A percentile compares a stretch with the other conserved stretches of the same genome.
Conservation (phyloP, 2,888 invertebrate species). For the Brenthis ino region DNA sequence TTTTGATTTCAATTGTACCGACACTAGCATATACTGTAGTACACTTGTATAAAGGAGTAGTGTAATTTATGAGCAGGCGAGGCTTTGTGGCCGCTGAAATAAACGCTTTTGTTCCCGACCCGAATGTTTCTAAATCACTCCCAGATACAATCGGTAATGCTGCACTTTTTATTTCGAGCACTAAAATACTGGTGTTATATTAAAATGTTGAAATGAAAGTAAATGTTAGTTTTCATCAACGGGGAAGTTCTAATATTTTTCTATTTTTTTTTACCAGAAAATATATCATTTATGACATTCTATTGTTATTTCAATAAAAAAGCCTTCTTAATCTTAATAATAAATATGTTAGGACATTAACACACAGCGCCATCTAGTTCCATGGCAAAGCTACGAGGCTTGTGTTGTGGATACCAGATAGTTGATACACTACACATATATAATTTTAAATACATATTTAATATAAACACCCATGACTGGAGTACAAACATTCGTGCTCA, state of each 20-base stretch:
- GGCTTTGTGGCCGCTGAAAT: constrained; percentile 56
- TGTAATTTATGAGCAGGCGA: constrained; percentile 56
- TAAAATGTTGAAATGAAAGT: constrained; percentile 22
- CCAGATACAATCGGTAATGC: constrained; percentile 57
- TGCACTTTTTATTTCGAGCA: constrained; percentile 46
- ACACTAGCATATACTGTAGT: constrained; percentile 30
- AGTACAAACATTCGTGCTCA: too few species aligned
- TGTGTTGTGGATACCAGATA: too few species aligned
- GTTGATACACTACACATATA: too few species aligned
- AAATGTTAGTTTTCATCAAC: not conserved
- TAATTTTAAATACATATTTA: too few species aligned
- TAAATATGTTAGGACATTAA: too few species aligned
- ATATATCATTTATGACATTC: too few species aligned
- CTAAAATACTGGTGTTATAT: constrained; percentile 15
- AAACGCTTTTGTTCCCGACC: constrained; percentile 56
- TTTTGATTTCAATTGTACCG: constrained; percentile 30
- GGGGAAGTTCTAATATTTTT: not conserved
- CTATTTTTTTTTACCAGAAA: not conserved
- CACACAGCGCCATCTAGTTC: too few species aligned
- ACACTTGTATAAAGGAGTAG: constrained; percentile 36
- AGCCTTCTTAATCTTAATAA: too few species aligned
- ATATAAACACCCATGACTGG: too few species aligned
- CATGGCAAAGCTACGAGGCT: too few species aligned
- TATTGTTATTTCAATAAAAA: not conserved
- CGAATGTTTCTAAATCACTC: constrained; percentile 64